phyloP scores from a whole-genome alignment of 1,140 invertebrate species.

The Apolygus lucorum region DNA sequence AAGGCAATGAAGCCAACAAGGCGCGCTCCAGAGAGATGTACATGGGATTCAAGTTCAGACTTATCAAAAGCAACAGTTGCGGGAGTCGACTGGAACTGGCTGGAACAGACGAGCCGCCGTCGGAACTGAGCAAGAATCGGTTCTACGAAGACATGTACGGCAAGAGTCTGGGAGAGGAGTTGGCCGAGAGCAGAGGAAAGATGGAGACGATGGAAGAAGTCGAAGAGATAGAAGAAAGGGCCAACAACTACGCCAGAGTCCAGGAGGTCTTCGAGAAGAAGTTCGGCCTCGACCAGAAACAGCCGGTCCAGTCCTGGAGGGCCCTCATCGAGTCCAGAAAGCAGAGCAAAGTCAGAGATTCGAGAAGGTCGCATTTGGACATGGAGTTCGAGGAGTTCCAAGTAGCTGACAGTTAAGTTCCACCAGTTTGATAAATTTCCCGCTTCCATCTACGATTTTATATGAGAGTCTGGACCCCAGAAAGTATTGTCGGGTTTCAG shows the following conservation, averaged over 20 bases:
- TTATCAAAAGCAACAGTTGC: constrained; percentile 75
- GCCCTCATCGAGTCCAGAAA: constrained; percentile 27
- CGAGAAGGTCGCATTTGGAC: constrained; percentile 8
- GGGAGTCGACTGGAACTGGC: constrained; percentile 69
- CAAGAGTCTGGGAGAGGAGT: constrained; percentile 23
- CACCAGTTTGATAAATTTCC: no score
- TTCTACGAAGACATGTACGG: constrained; percentile 26
- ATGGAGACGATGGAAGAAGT: constrained; percentile 30
- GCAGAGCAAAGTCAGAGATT: constrained; percentile 19
- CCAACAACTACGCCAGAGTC: constrained; percentile 6
- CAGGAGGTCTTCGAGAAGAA: constrained; percentile 6
- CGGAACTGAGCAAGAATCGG: constrained; percentile 57
- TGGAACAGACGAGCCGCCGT: constrained; percentile 48
- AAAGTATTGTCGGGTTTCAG: no score
- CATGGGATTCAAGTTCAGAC: constrained; percentile 40
- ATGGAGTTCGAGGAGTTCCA: constrained; percentile 28
- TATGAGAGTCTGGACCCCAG: no score
- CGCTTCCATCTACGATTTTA: no score
- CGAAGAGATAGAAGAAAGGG: constrained; percentile 15
- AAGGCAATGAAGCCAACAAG: constrained; percentile 12
- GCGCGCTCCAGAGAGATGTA: constrained; percentile 19
- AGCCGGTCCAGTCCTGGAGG: constrained; percentile 18
- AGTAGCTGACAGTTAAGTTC: constrained; percentile 17
- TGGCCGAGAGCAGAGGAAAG: constrained; percentile 23
- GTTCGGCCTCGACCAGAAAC: constrained; percentile 2